Base-by-base conservation (phyloP, 2,888 invertebrate genomes). In the Sphaeridia pumilis region DNA sequence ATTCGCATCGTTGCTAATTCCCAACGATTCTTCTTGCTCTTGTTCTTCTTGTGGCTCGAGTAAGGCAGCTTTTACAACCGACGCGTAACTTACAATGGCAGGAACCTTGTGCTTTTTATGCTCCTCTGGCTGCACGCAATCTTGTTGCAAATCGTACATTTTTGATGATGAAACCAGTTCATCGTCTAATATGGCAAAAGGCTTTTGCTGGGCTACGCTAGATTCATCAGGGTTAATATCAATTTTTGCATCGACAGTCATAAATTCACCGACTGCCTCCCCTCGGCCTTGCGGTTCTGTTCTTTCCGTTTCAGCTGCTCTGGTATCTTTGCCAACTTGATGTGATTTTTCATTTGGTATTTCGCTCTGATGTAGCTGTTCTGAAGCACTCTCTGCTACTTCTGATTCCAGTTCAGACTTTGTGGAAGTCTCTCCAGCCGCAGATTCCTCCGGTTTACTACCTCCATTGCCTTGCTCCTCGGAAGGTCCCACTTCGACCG, bases 11-110 rank as follows among this genome's bases (percentile, higher is more conserved):
- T n/a, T n/a, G 5, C 38, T 38, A 38, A 38, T 38, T 38, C 20
- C 38, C 38, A n/a, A n/a, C n/a, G 38, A 38, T 38, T 38, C 38
- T 17, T 38, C 38, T 20, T 7, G 17, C 17, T 7, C 38, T 17
- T 14, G 38, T 17, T 14, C 38, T 38, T 20, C 17, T 14, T 17
- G 38, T n/a, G n/a, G n/a, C n/a, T n/a, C n/a, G n/a, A n/a, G n/a
- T n/a, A n/a, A n/a, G n/a, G n/a, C n/a, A n/a, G n/a, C n/a, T 38
- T 38, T 38, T 38, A 38, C 38, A 38, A 17, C 38, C 17, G 38
- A 14, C 38, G 38, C 38, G 20, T 38, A 38, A 38, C 38, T 38
- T 38, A 17, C 20, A 17, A 7, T 5, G 38, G 38, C 10, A 38
- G 38, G 5, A 17, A 17, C 17, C 20, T 20, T 17, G 7, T 38